Percentiles rank a stretch among this genome's conserved stretches.
Evolutionary conservation across 53 echinoderm and acorn worm species (phyloP).

Genomic region (Henricia sp.): DNA sequence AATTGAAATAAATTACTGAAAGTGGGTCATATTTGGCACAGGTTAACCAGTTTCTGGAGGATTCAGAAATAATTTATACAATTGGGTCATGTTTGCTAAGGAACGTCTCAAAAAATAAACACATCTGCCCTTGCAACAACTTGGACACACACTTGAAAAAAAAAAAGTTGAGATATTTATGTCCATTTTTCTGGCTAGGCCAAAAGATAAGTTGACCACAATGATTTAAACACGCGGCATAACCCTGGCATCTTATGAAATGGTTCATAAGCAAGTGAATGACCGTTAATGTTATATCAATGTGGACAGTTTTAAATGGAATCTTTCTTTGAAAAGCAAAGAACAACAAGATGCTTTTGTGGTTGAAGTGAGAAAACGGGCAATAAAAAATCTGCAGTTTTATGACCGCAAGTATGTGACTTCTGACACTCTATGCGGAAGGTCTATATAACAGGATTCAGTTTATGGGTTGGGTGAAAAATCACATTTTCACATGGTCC

Average conservation of each 20-base stretch:
- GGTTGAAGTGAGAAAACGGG: not conserved
- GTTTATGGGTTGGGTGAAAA: too few species aligned
- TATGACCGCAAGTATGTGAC: too few species aligned
- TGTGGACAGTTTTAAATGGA: not conserved
- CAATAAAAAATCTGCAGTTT: too few species aligned
- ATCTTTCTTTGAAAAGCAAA: not conserved
- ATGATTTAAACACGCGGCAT: conserved; percentile 19
- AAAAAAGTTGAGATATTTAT: conserved; percentile 42
- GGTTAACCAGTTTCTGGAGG: too few species aligned
- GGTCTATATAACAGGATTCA: not conserved
- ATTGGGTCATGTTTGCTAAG: not conserved
- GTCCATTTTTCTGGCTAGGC: not conserved
- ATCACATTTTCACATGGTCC: too few species aligned
- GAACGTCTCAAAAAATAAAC: conserved; percentile 18
- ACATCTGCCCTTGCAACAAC: not conserved
- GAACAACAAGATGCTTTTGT: not conserved
- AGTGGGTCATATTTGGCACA: conserved; percentile 14
- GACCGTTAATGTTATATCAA: not conserved
- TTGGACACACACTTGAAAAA: conserved; percentile 17
- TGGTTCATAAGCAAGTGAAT: not conserved
- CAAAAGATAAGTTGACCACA: not conserved
- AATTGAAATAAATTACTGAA: not conserved
- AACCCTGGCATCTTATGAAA: conserved; percentile 19
- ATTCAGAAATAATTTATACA: conserved; percentile 5
- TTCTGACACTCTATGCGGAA: not conserved